Conservation (phyloP, 2,888 invertebrate genomes). For the Cataglyphis cursor region DNA sequence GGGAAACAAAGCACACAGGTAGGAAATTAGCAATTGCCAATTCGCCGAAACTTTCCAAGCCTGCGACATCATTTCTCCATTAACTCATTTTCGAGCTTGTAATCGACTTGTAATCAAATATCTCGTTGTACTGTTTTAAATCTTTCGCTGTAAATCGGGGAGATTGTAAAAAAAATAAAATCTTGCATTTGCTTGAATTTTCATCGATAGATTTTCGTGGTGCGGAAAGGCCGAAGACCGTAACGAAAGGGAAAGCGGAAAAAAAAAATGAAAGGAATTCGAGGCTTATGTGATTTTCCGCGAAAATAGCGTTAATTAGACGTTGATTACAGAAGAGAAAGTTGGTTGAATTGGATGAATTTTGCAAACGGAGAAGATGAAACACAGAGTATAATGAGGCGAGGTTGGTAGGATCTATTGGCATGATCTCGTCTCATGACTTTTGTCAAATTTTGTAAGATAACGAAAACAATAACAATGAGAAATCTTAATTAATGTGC, state of each 20-base stretch:
- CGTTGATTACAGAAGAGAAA: slow-evolving; percentile 59
- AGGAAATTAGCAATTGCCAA: slow-evolving; percentile 24
- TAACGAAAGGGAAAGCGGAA: slow-evolving; percentile 59
- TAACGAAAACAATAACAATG: slow-evolving; percentile 46
- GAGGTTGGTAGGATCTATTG: not conserved
- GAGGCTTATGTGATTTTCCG: slow-evolving; percentile 49
- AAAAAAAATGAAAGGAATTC: slow-evolving; percentile 43
- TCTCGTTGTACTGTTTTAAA: not conserved
- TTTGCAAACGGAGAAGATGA: not conserved
- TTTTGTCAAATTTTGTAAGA: slow-evolving; percentile 48
- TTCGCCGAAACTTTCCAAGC: slow-evolving; percentile 8
- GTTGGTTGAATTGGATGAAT: slow-evolving; percentile 4
- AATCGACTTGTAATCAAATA: not conserved
- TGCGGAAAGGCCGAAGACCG: slow-evolving; percentile 31
- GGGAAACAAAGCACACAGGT: slow-evolving; percentile 20
- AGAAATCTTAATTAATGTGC: slow-evolving; percentile 48
- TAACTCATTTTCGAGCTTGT: not conserved
- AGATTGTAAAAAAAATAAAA: slow-evolving; percentile 9
- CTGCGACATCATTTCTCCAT: not conserved
- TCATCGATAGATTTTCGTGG: slow-evolving; percentile 18
- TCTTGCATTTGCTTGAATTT: not conserved
- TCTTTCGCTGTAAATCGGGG: not conserved
- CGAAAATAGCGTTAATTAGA: slow-evolving; percentile 33
- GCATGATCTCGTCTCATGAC: not conserved
- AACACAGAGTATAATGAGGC: not conserved